phyloP scores from a whole-genome alignment of 1,140 invertebrate species.

The Apocrypta bakeri region DNA sequence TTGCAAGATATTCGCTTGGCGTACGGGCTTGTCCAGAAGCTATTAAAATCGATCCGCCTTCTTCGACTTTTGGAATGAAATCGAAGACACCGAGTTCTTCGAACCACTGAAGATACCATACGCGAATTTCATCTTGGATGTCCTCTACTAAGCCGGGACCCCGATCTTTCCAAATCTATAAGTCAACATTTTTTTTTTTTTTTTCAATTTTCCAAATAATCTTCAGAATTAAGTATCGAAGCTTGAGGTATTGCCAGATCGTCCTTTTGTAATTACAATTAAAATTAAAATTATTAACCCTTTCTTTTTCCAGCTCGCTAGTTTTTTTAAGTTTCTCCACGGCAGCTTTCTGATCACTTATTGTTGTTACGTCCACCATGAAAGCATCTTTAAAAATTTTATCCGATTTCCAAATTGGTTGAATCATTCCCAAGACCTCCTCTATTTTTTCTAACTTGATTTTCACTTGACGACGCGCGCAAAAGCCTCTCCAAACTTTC shows the following conservation, averaged over 20 bases:
- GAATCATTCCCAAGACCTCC: slow-evolving; percentile 69
- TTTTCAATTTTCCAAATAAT: too few species aligned
- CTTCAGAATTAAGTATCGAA: too few species aligned
- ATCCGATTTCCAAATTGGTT: slow-evolving; percentile 66
- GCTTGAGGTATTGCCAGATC: too few species aligned
- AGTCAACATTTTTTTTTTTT: too few species aligned
- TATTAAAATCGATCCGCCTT: slow-evolving; percentile 76
- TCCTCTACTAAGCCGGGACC: slow-evolving; percentile 80
- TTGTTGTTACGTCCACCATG: neutral
- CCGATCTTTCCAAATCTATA: slow-evolving; percentile 71
- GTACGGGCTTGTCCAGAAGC: slow-evolving; percentile 74
- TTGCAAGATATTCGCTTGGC: slow-evolving; percentile 72
- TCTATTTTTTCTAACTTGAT: slow-evolving; percentile 65
- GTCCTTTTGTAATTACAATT: too few species aligned
- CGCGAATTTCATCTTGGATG: slow-evolving; percentile 80
- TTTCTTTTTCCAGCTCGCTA: slow-evolving; percentile 54
- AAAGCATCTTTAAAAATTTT: slow-evolving; percentile 64
- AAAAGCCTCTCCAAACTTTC: slow-evolving; percentile 71
- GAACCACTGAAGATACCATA: slow-evolving; percentile 81
- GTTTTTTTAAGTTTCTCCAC: slow-evolving; percentile 74
- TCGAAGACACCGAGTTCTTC: slow-evolving; percentile 73
- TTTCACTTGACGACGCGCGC: slow-evolving; percentile 59
- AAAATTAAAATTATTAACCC: too few species aligned
- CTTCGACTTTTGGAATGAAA: slow-evolving; percentile 72
- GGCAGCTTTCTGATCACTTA: slow-evolving; percentile 72